Conservation (phyloP, 2,113 vertebrate species). For the Regulus satrapa region DNA sequence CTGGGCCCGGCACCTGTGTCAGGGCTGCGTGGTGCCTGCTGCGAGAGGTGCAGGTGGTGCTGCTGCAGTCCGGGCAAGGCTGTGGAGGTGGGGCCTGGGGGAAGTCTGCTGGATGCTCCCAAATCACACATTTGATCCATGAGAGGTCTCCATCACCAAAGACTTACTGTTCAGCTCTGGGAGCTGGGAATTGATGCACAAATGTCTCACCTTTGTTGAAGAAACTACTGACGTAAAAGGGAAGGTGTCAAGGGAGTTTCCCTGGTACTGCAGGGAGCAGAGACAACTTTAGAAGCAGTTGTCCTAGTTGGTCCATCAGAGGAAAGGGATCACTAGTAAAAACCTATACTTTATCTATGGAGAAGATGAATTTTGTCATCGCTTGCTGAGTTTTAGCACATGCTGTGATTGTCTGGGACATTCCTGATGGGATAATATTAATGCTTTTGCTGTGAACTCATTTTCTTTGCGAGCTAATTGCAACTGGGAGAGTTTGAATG, state of each 20-base stretch:
- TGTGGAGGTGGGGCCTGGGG: not conserved
- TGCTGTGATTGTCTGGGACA: not conserved
- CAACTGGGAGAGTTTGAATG: not conserved
- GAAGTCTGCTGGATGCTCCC: not conserved
- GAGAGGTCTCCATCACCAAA: not conserved
- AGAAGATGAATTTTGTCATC: not conserved
- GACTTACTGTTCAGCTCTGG: not conserved
- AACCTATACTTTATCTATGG: fast-evolving
- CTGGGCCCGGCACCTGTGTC: not conserved
- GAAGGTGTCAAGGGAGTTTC: not conserved
- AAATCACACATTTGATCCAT: not conserved
- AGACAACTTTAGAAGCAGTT: not conserved
- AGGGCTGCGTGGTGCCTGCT: fast-evolving
- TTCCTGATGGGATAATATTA: not conserved
- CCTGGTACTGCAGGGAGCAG: not conserved
- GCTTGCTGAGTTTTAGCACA: not conserved
- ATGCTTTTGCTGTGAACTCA: not conserved
- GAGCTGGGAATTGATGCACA: not conserved
- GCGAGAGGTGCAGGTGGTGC: no score
- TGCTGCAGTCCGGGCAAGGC: fast-evolving
- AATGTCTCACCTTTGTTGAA: not conserved
- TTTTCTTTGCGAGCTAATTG: not conserved
- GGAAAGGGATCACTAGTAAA: not conserved
- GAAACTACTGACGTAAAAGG: not conserved
- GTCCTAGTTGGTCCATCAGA: not conserved